Evolutionary conservation across 2,113 vertebrate genomes (phyloP).

Genomic region (Phrynosoma blainvillii): DNA sequence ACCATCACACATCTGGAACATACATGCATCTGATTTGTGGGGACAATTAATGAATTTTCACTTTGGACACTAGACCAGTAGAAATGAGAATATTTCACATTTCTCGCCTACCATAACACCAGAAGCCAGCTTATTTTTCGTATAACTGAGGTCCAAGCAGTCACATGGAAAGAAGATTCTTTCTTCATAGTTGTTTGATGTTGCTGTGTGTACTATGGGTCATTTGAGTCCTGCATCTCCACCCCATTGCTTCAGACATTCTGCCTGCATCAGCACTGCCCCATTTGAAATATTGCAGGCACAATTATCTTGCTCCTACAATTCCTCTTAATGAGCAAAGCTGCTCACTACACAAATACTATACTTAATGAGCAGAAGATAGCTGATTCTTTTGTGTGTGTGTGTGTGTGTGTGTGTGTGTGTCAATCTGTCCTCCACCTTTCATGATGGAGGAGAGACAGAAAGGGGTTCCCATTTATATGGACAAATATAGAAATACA

Average conservation of each 20-base stretch:
- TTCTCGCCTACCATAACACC: not conserved
- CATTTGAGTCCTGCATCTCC: not conserved
- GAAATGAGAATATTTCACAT: not conserved
- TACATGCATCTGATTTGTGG: too few relatives aligned
- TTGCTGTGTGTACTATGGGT: not conserved
- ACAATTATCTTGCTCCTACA: not conserved
- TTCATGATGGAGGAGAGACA: slow-evolving; percentile 2
- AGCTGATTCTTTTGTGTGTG: not conserved
- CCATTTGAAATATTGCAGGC: not conserved
- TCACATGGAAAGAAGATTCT: not conserved
- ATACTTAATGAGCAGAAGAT: not conserved
- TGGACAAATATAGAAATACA: not conserved
- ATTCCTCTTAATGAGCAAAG: not conserved
- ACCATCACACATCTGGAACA: too few relatives aligned
- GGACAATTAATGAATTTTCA: not conserved
- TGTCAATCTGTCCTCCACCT: not conserved
- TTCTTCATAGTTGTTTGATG: not conserved
- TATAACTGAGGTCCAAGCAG: not conserved
- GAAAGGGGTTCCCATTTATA: not conserved
- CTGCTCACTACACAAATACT: not conserved
- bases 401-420: not conserved
- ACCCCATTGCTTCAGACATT: not conserved
- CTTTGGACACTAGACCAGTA: not conserved
- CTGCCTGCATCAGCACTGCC: not conserved
- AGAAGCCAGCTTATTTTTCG: not conserved